A percentile compares a stretch with the other conserved stretches of the same genome.
Conservation (phyloP, 2,797 vertebrate species). For the Florisuga fusca region DNA sequence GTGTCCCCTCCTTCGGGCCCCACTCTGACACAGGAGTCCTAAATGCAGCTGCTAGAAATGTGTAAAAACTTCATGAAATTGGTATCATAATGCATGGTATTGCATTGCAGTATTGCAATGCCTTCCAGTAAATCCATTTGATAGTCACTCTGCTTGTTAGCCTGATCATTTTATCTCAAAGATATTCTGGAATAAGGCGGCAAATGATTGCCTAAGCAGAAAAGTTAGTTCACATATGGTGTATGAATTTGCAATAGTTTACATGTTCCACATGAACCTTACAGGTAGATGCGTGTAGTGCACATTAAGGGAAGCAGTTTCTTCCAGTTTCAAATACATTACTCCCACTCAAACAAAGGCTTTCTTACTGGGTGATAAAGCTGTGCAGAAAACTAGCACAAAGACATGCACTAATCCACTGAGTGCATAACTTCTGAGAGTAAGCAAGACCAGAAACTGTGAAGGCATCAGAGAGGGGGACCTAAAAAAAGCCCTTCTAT, state of each 20-base stretch:
- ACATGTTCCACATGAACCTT: neutral
- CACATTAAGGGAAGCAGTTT: neutral
- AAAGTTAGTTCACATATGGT: neutral
- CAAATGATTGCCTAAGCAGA: neutral
- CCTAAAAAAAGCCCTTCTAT: neutral
- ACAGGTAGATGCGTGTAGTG: neutral
- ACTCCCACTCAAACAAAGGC: neutral
- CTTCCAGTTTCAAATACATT: neutral
- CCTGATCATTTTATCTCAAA: neutral
- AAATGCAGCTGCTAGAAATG: neutral
- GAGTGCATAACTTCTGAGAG: neutral
- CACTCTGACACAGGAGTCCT: neutral
- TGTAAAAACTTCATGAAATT: neutral
- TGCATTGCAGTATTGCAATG: neutral
- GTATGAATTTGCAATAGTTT: neutral
- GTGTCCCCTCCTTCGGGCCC: accelerated
- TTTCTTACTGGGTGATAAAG: neutral
- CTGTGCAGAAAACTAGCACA: neutral
- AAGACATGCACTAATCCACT: neutral
- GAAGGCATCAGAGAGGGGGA: neutral
- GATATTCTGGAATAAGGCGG: neutral
- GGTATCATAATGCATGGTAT: neutral
- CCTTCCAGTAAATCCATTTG: neutral
- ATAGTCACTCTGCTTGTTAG: neutral
- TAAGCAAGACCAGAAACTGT: neutral